Conservation (phyloP, 2,113 vertebrate species). For the Anthoscopus minutus region DNA sequence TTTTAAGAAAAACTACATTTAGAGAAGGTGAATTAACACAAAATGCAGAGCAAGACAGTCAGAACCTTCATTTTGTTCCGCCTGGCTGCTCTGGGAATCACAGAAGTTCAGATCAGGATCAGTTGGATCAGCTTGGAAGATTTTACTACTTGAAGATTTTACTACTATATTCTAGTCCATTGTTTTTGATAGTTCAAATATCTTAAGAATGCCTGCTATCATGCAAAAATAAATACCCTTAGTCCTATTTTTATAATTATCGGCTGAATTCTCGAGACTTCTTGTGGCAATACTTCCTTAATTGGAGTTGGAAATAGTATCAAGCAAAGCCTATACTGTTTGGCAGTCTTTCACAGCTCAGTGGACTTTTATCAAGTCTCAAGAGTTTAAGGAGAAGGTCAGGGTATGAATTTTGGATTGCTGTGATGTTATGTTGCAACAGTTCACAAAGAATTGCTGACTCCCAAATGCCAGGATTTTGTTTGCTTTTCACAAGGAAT, state of each 20-base stretch:
- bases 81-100: neutral
- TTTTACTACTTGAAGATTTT: neutral
- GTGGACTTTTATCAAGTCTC: conserved; percentile 78
- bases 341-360: conserved; percentile 71
- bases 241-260: conserved; percentile 50
- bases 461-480: neutral
- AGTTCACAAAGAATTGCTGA: neutral
- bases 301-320: conserved; percentile 74
- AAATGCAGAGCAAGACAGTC: neutral
- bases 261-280: conserved; percentile 75
- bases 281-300: conserved; percentile 72
- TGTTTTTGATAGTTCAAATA: neutral
- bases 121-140: neutral
- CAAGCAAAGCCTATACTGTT: conserved; percentile 72
- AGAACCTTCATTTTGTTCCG: neutral
- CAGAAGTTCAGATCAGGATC: neutral
- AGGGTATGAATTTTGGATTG: conserved; percentile 45
- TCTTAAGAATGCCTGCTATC: neutral
- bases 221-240: neutral
- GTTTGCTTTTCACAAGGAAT: neutral
- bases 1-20: neutral
- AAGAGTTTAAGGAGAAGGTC: conserved; percentile 72
- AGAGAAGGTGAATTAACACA: neutral
- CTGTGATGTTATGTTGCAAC: neutral
- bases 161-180: neutral